A percentile compares a stretch with the other conserved stretches of the same genome.
These are phyloP conservation scores for Lamprologus speciosus DNA, from an alignment of 2,113 vertebrate genomes.

Conservation along the genomic window DNA sequence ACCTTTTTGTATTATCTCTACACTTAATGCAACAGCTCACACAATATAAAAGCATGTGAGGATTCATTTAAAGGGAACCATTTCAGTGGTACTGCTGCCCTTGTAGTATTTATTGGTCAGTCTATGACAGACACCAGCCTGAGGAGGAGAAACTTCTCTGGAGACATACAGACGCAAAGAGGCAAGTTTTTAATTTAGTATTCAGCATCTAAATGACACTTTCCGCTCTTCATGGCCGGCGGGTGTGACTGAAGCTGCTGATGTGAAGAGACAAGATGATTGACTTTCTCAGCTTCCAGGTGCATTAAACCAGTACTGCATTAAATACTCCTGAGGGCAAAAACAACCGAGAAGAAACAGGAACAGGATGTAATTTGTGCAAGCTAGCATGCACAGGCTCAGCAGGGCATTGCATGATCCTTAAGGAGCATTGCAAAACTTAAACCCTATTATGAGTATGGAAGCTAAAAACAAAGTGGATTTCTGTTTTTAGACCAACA, in stretches of 20 bases:
- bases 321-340: background rate
- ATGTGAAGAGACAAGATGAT: background rate
- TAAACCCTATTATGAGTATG: background rate
- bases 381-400: background rate
- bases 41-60: background rate
- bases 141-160: conserved; percentile 5
- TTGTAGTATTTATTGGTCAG: background rate
- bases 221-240: background rate
- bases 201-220: background rate
- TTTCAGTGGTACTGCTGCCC: background rate
- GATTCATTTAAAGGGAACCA: background rate
- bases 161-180: background rate
- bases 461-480: background rate
- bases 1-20: background rate
- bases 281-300: background rate
- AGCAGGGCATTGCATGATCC: background rate
- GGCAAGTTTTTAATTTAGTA: background rate
- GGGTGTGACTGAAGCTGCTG: background rate
- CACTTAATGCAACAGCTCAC: conserved; percentile 26
- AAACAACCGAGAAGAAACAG: background rate
- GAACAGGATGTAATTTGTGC: background rate
- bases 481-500: background rate
- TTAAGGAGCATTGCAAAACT: background rate
- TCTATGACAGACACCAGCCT: conserved; percentile 9
- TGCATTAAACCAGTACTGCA: background rate